phyloP scores from a whole-genome alignment of 2,113 vertebrate species.

The Acinonyx jubatus region DNA sequence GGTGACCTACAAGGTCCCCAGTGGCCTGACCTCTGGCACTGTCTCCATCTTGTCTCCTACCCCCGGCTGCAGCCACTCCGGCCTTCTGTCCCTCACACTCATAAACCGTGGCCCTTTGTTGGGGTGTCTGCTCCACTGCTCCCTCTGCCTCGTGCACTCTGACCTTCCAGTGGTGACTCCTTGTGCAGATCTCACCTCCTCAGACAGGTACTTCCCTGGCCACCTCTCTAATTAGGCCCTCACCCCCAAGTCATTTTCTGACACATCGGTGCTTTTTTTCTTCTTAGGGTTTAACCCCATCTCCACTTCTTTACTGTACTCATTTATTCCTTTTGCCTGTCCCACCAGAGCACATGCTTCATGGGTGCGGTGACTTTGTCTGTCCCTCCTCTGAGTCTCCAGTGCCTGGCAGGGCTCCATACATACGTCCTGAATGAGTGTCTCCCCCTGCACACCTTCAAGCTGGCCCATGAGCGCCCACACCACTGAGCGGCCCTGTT shows the following conservation, averaged over 20 bases:
- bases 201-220: neutral
- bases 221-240: neutral
- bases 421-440: neutral
- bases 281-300: neutral
- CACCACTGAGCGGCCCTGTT: neutral
- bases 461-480: neutral
- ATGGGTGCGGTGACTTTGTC: neutral
- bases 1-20: fast-evolving
- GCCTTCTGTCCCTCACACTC: neutral
- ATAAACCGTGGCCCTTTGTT: neutral
- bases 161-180: fast-evolving
- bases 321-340: neutral
- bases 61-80: neutral
- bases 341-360: neutral
- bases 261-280: neutral
- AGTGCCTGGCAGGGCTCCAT: neutral
- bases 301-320: neutral
- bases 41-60: neutral
- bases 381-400: neutral
- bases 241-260: neutral
- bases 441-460: neutral
- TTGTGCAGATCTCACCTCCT: neutral
- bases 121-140: neutral
- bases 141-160: neutral
- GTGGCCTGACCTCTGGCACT: neutral